Percentiles rank a stretch among this genome's conserved stretches.
phyloP scores from a whole-genome alignment of 2,888 invertebrate species.

The Lycophotia porphyrea region DNA sequence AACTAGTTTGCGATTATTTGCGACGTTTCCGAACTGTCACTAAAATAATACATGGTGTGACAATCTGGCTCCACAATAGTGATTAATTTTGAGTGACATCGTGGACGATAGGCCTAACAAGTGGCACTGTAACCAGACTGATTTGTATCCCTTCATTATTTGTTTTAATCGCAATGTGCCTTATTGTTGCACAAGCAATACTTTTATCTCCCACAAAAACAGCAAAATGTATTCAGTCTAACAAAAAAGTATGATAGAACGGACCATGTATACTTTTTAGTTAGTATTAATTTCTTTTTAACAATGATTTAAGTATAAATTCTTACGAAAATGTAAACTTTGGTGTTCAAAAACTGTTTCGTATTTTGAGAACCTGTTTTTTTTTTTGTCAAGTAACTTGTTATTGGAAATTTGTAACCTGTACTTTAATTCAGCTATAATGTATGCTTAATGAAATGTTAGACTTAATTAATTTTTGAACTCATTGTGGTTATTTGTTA shows the following conservation, averaged over 20 bases:
- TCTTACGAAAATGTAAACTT: not conserved
- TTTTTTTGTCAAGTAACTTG: not conserved
- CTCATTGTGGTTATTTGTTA: not conserved
- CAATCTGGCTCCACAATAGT: not conserved
- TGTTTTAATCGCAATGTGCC: not conserved
- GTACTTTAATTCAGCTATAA: conserved; percentile 8
- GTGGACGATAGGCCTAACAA: not conserved
- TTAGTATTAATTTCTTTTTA: too few species aligned
- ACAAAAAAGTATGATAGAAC: not conserved
- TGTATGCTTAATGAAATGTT: not conserved
- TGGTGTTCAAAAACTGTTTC: not conserved
- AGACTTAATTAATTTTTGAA: not conserved
- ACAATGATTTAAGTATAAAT: not conserved
- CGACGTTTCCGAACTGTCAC: not conserved
- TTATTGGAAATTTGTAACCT: conserved; percentile 10
- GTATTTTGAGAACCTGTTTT: not conserved
- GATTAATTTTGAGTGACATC: not conserved
- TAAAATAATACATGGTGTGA: not conserved
- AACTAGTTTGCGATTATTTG: not conserved
- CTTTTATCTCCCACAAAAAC: not conserved
- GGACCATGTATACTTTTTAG: not conserved
- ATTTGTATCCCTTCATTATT: not conserved
- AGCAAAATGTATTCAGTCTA: not conserved
- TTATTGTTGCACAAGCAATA: conserved; percentile 6
- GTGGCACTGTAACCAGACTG: not conserved